These are phyloP conservation scores for Cotesia typhae DNA, from an alignment of 1,140 invertebrate genomes.

Conservation along the genomic window DNA sequence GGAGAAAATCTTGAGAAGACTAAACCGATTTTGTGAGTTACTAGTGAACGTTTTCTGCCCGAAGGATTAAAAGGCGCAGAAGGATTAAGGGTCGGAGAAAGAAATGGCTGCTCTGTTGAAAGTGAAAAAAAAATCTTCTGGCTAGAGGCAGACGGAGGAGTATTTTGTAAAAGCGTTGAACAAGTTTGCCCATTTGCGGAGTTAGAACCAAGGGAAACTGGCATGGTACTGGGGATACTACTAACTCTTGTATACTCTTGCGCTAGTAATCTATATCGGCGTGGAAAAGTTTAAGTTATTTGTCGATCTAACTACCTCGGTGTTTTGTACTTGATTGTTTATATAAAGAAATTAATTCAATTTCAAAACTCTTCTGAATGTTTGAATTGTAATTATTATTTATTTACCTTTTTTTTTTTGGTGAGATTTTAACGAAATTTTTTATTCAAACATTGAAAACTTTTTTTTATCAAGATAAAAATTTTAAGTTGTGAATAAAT, in stretches of 20 bases:
- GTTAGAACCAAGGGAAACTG: conserved; percentile 26
- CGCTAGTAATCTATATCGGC: conserved; percentile 25
- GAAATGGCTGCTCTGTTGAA: neutral
- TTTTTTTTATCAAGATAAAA: too few relatives aligned
- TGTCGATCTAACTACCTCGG: conserved; percentile 11
- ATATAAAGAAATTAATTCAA: conserved; percentile 24
- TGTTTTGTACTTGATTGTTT: conserved; percentile 1
- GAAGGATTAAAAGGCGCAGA: neutral
- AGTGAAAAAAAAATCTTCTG: too few relatives aligned
- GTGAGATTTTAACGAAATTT: too few relatives aligned
- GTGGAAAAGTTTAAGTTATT: conserved; percentile 10
- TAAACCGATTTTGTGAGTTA: conserved; percentile 20
- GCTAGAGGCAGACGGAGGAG: neutral
- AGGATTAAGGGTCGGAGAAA: neutral
- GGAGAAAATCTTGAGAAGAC: conserved; percentile 8
- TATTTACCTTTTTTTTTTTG: neutral
- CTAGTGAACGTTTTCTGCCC: neutral
- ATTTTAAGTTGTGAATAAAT: too few relatives aligned
- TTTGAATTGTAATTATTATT: conserved; percentile 3
- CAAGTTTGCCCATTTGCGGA: conserved; percentile 35
- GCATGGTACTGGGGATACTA: neutral
- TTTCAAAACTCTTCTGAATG: conserved; percentile 13
- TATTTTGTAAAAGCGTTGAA: conserved; percentile 33
- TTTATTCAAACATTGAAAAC: too few relatives aligned
- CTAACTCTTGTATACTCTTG: conserved; percentile 24